Evolutionary conservation across 2,113 vertebrate species (phyloP).

Genomic region (Acrocephalus kingi): DNA sequence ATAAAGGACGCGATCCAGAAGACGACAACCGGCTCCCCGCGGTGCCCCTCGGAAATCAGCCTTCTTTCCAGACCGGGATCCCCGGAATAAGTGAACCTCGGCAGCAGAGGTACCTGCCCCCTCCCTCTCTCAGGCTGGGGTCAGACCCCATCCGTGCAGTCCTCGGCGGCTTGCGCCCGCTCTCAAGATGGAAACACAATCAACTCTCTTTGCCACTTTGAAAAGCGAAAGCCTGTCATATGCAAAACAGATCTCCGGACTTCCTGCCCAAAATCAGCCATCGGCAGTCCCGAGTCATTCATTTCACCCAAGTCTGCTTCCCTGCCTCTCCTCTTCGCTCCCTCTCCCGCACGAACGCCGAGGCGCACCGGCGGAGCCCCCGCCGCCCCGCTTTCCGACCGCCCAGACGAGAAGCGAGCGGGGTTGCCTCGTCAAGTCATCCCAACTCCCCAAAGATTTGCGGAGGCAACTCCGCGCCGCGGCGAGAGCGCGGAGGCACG

Average conservation of each 20-base stretch:
- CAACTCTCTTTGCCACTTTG: background rate
- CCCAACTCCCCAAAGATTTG: constrained; percentile 61
- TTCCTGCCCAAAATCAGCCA: constrained; percentile 56
- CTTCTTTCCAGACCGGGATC: background rate
- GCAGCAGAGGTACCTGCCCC: constrained; percentile 58
- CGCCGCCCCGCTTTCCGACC: background rate
- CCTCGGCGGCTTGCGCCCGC: background rate
- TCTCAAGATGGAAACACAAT: background rate
- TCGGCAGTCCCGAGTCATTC: constrained; percentile 61
- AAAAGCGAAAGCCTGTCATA: constrained; percentile 53
- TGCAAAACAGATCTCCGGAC: constrained; percentile 59
- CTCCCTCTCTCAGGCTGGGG: background rate
- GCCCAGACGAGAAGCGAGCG: background rate
- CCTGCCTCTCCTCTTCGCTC: background rate
- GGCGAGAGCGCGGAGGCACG: constrained; percentile 22
- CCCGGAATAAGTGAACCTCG: background rate
- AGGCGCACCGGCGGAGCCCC: background rate
- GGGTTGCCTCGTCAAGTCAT: background rate
- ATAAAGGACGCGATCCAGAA: constrained; percentile 51
- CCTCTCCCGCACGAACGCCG: background rate
- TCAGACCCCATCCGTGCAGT: background rate
- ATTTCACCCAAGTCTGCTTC: background rate
- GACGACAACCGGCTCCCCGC: background rate
- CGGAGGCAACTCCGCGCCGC: constrained; percentile 33
- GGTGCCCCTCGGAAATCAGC: background rate